Percentiles rank a stretch among this genome's conserved stretches.
phyloP scores from a whole-genome alignment of 2,113 vertebrate genomes.

The Cryptomyrus ogoouensis region DNA sequence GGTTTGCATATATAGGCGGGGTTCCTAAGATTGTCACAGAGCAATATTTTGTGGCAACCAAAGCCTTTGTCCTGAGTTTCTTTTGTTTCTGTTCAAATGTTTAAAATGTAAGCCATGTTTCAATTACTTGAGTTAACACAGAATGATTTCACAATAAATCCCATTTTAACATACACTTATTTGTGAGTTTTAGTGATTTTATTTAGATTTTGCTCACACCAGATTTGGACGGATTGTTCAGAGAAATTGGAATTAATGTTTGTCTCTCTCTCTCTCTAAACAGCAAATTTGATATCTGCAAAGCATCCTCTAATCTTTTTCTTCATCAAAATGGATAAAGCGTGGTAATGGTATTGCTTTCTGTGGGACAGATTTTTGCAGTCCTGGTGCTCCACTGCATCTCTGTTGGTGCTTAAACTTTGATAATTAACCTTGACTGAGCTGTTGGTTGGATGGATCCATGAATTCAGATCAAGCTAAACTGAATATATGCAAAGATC shows the following conservation, averaged over 20 bases:
- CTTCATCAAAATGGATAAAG: conserved; percentile 60
- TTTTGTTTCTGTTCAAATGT: conserved; percentile 29
- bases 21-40: conserved; percentile 15
- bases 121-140: conserved; percentile 40
- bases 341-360: conserved; percentile 52
- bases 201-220: conserved; percentile 44
- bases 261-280: conserved; percentile 66
- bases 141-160: conserved; percentile 57
- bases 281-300: conserved; percentile 58
- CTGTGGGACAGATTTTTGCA: neutral
- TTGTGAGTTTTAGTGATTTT: conserved; percentile 37
- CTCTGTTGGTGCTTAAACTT: neutral
- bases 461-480: neutral
- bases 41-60: conserved; percentile 22
- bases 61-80: conserved; percentile 19
- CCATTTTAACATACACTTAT: conserved; percentile 9
- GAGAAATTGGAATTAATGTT: conserved; percentile 60
- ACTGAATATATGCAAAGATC: neutral
- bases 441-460: neutral
- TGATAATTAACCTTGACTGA: neutral
- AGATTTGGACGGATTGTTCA: conserved; percentile 24
- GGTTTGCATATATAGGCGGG: conserved; percentile 35
- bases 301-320: conserved; percentile 49
- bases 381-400: neutral
- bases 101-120: conserved; percentile 44